Evolutionary conservation across 64 coral and sea anemone species (phyloP), one percentile per base, ranked within the genome.

Genomic region (Montipora foliosa): DNA sequence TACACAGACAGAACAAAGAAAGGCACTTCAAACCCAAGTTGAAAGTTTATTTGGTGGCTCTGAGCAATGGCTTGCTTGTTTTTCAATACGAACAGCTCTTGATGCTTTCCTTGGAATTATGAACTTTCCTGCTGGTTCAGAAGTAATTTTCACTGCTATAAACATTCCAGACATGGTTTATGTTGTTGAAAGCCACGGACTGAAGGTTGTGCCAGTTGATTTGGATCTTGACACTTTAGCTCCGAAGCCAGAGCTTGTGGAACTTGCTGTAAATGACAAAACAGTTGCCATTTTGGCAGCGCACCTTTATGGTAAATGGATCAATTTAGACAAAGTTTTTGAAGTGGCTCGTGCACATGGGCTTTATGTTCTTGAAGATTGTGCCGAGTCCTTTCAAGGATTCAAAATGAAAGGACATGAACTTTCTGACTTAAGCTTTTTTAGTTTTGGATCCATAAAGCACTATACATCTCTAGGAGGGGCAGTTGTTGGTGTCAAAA

Each of bases 371-470:
- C 76, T 99, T 8, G 97, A 99, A 81, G 97, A 99, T 52, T 99
- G 97, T 96, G 97, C 97, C 1, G 97, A 99, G 58, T 99, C 81
- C 47, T 99, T 99, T 92, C 95, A 96, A 76, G 97, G 97, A 13
- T 89, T 99, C 37, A 89, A 89, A 83, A 90, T 53, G 20, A 93
- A 92, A 87, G 97, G 95, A 7, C 83, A 99, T 88, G 61, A 78
- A 84, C 78, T 80, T 11, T 96, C 94, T 47, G 97, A 99, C 53
- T 44, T 99, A 57, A 80, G 82, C 0, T 96, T 99, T 80, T 99
- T 94, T 17, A 99, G 97, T 79, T 99, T 99, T 94, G 97, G 97
- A 53, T 89, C 94, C 47, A 99, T 99, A 52, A 99, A 99, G 61
- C 85, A 96, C 75, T 94, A 84, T 19, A 96, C 95, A 1, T 92